Base-by-base conservation (phyloP, 1,140 invertebrate species). In the Drosophila ogumai region DNA sequence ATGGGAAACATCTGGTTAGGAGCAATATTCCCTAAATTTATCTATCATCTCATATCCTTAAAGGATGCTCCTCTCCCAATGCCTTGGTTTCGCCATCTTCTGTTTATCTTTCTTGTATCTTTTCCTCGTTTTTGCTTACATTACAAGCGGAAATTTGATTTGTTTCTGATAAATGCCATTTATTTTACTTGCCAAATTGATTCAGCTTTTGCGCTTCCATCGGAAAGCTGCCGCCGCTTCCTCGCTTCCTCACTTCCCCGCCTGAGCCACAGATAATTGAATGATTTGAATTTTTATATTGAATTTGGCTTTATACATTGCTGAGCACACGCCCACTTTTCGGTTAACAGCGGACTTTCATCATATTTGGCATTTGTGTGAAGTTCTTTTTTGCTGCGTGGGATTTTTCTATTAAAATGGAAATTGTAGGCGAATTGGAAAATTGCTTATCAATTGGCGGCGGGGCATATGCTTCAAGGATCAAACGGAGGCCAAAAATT, bases 281-380 rank as follows among this genome's bases (percentile, higher is more conserved):
- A 90, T 90, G 85, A 90, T 90, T 90, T 90, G 85, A 90, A 90
- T 90, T 90, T 90, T 90, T 90, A 85, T 90, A 90, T 90, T 90
- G 86, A 90, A 85, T 90, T 85, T 90, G 76, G 58, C 38, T 79
- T 73, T 78, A 57, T 63, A 73, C 69, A 73, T 73, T 59, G 67
- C 69, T 72, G 69, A 61, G 25, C 57, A 72, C 69, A 73, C 57
- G 68, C 77, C 58, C 60, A 69, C 32, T 55, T 76, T 49, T 59
- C 22, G 36, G 28, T 19, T 32, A 50, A 22, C 15, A 47, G 50
- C 38, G 60, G 43, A 25, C 75, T 65, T 55, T 63, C 77, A 79
- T 79, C 76, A 79, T 79, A 79, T 79, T 79, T 79, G 54, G 65
- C 46, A 58, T 57, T 67, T 79, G 68, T 82, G 78, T 76, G 71